Conservation (phyloP, 2,888 invertebrate species). For the Parnassius mnemosyne region DNA sequence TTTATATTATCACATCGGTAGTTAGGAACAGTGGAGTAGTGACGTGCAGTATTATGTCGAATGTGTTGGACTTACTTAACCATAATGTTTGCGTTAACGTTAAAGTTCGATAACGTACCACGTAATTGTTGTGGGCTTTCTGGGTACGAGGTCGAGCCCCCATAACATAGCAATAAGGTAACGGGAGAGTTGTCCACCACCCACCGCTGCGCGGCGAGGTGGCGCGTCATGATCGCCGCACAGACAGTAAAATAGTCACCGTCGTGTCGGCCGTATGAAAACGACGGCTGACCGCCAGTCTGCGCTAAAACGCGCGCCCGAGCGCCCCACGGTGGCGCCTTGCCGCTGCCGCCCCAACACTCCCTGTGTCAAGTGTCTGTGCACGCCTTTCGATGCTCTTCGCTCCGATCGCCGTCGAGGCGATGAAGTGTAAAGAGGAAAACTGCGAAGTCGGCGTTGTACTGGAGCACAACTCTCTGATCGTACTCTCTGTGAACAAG, state of each 20-base stretch:
- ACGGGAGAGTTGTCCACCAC: slow-evolving; percentile 75
- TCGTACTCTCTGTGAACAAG: slow-evolving; percentile 75
- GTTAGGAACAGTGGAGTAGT: slow-evolving; percentile 40
- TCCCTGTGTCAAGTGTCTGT: slow-evolving; percentile 50
- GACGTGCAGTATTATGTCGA: slow-evolving; percentile 24
- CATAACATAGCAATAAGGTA: slow-evolving; percentile 76
- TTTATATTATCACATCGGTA: slow-evolving; percentile 45
- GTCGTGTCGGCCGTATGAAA: slow-evolving; percentile 58
- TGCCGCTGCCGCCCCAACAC: slow-evolving; percentile 42
- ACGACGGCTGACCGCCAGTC: slow-evolving; percentile 63
- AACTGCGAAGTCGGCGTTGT: slow-evolving; percentile 79
- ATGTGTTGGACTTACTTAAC: slow-evolving; percentile 23
- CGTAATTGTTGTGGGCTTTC: slow-evolving; percentile 51
- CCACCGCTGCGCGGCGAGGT: slow-evolving; percentile 68
- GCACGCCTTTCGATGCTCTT: slow-evolving; percentile 75
- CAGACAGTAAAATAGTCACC: slow-evolving; percentile 70
- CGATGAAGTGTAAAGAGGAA: slow-evolving; percentile 81
- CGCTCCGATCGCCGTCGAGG: slow-evolving; percentile 77
- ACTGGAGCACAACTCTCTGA: slow-evolving; percentile 75
- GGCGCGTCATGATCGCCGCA: slow-evolving; percentile 49
- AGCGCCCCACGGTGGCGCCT: slow-evolving; percentile 56
- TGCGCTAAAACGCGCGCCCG: slow-evolving; percentile 67
- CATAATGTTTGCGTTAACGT: slow-evolving; percentile 21
- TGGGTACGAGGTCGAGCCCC: slow-evolving; percentile 69
- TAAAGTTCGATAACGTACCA: slow-evolving; percentile 8